These are phyloP conservation scores for Fragum fragum DNA, from an alignment of 2,888 invertebrate species.

Conservation along the genomic window DNA sequence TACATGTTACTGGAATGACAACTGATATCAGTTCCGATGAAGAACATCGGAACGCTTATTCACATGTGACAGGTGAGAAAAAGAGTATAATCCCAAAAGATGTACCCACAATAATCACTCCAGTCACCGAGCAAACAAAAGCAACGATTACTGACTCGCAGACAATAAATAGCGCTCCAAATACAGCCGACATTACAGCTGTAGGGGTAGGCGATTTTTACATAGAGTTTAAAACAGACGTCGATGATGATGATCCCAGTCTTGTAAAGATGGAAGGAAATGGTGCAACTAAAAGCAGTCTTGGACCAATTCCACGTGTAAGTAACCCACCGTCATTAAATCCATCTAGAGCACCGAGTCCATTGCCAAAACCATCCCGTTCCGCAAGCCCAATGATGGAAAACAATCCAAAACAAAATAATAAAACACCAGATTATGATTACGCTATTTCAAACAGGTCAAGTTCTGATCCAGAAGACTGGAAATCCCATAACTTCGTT, in stretches of 20 bases:
- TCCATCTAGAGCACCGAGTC: neutral
- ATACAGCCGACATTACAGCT: slow-evolving; percentile 36
- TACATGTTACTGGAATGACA: slow-evolving; percentile 8
- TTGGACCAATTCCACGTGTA: slow-evolving; percentile 29
- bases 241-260: slow-evolving; percentile 36
- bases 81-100: neutral
- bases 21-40: slow-evolving; percentile 18
- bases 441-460: slow-evolving; percentile 20
- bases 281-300: neutral
- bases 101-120: neutral
- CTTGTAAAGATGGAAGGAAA: slow-evolving; percentile 24
- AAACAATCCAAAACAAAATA: neutral
- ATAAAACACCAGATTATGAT: slow-evolving; percentile 25
- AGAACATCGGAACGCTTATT: slow-evolving; percentile 30
- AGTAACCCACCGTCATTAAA: slow-evolving; percentile 42
- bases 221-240: slow-evolving; percentile 50
- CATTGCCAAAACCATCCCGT: neutral
- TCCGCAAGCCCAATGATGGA: slow-evolving; percentile 6
- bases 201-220: slow-evolving; percentile 50
- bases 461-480: neutral
- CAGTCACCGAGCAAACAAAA: neutral
- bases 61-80: slow-evolving; percentile 30
- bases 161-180: neutral
- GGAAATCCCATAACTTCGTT: slow-evolving; percentile 9
- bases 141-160: neutral